phyloP scores from a whole-genome alignment of 2,113 vertebrate species.

The Phocoena phocoena region DNA sequence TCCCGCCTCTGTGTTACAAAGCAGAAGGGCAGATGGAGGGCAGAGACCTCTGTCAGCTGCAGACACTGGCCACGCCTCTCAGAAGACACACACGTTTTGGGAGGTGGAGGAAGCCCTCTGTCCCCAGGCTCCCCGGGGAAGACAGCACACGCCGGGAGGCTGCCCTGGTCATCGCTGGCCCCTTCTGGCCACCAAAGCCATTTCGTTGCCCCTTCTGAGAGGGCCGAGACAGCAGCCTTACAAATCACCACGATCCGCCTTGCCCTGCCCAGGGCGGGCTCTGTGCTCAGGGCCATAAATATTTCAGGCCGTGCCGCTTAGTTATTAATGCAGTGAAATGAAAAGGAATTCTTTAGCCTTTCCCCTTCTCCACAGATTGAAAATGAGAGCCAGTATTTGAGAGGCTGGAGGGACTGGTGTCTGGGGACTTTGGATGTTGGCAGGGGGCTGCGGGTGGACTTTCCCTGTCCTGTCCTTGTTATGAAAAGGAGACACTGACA shows the following conservation, averaged over 20 bases:
- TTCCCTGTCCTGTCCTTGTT: neutral
- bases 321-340: constrained; percentile 70
- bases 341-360: constrained; percentile 67
- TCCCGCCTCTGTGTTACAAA: accelerated
- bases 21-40: neutral
- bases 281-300: constrained; percentile 40
- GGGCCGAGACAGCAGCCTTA: neutral
- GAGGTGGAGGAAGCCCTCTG: neutral
- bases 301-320: constrained; percentile 55
- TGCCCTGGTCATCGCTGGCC: neutral
- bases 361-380: neutral
- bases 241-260: neutral
- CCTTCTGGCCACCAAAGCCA: neutral
- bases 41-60: neutral
- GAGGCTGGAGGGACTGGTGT: neutral
- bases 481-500: neutral
- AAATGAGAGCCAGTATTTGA: neutral
- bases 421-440: neutral
- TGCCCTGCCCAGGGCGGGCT: neutral
- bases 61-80: neutral
- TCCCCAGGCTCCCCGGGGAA: neutral
- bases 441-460: neutral
- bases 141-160: neutral
- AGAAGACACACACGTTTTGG: neutral
- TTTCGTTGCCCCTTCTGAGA: neutral